Base-by-base conservation (phyloP, 92 coral and sea anemone genomes). In the Palythoa grandis region DNA sequence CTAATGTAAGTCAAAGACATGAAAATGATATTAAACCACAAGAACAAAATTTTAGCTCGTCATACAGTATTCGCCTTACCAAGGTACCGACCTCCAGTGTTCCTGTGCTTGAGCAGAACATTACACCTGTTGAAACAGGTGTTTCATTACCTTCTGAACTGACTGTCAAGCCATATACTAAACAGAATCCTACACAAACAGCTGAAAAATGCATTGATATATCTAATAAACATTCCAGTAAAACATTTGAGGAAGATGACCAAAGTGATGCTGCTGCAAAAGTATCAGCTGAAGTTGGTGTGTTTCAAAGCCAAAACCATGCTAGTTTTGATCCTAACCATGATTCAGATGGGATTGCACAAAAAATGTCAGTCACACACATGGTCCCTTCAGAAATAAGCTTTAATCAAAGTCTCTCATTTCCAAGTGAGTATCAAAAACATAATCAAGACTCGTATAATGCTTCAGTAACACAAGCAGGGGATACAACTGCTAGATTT, bases 391-490 rank as follows among this genome's bases (percentile, higher is more conserved):
- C 23, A 12, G 69, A 76, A 56, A 10, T 19, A 76, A 76, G 52
- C 29, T 40, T 43, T 38, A 63, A 80, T 47, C 37, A 40, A 43
- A 79, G 40, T 48, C 73, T 52, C 52, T 65, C 39, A 12, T 60
- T 63, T 43, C 19, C 73, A 11, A 65, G 15, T 52, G 50, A 39
- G 16, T 22, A 80, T 68, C 85, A 80, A 43, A 48, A 61, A 7
- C 85, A 23, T 47, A 52, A 80, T 47, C 85, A 23, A 14, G 85
- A 80, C 12, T 80, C 85, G 47, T 73, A 25, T 39, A 50, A 43
- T 52, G 12, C 23, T 25, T 47, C 43, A 66, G 35, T 79, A 16
- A 63, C 56, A 22, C 84, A 79, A 40, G 48, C 58, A 19, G 73
- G 3, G 14, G 24, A 11, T 52, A 25, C 22, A 43, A 66, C 74